These are phyloP conservation scores for Fregata magnificens DNA, from an alignment of 2,113 vertebrate species.

Conservation along the genomic window DNA sequence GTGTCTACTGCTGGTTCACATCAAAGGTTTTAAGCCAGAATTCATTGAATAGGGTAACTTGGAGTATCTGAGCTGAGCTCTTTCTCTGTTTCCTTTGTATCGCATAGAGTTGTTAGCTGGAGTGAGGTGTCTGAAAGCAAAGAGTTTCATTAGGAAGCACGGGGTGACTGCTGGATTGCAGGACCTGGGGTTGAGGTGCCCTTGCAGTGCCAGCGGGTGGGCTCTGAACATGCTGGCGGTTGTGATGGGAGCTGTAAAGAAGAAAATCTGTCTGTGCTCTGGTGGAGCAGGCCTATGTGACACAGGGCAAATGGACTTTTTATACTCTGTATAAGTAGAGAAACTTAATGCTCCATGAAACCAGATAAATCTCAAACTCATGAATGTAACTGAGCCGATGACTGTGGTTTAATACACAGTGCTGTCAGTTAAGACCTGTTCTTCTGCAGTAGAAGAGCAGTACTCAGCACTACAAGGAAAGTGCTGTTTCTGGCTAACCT, in stretches of 20 bases:
- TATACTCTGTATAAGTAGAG: background rate
- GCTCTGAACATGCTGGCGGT: accelerated
- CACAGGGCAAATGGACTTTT: background rate
- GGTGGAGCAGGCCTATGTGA: background rate
- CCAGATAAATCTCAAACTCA: background rate
- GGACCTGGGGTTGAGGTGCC: background rate
- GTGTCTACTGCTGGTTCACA: background rate
- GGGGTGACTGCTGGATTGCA: background rate
- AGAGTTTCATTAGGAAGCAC: accelerated
- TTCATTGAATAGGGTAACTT: background rate
- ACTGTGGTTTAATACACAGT: background rate
- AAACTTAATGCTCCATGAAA: background rate
- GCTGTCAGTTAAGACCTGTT: background rate
- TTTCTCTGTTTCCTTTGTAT: background rate
- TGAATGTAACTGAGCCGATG: background rate
- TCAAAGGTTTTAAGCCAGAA: background rate
- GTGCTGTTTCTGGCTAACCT: background rate
- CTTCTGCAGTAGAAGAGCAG: background rate
- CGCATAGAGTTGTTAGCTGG: accelerated
- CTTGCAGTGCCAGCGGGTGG: accelerated
- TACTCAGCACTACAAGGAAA: background rate
- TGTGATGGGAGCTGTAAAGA: background rate
- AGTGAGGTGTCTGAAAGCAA: background rate
- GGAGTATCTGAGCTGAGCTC: background rate
- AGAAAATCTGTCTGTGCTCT: background rate